Percentiles rank a stretch among this genome's conserved stretches.
phyloP scores from a whole-genome alignment of 1,140 invertebrate genomes.

The Solen grandis region DNA sequence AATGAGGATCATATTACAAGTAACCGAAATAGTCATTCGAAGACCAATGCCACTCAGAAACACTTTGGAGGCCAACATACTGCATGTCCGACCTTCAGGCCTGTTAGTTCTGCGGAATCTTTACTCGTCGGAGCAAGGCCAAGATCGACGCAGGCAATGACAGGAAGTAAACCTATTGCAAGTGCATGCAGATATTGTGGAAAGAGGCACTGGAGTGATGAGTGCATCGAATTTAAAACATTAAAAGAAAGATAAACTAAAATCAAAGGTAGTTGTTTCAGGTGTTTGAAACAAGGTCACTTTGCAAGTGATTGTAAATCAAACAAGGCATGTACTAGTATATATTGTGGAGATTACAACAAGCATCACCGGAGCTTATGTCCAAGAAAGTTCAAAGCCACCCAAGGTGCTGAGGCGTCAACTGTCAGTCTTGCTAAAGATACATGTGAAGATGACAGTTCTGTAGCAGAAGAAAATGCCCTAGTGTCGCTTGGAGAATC shows the following conservation, averaged over 20 bases:
- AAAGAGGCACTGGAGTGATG: conserved; percentile 6
- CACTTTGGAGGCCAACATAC: too few relatives aligned
- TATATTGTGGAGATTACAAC: too few relatives aligned
- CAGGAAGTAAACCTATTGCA: too few relatives aligned
- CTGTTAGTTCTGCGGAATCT: too few relatives aligned
- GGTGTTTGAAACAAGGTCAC: background rate
- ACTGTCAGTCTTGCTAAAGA: background rate
- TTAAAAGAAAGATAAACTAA: background rate
- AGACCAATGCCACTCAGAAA: too few relatives aligned
- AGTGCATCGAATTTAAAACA: too few relatives aligned
- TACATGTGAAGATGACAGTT: background rate
- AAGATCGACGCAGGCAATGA: too few relatives aligned
- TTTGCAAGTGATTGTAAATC: background rate
- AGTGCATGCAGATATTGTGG: conserved; percentile 1
- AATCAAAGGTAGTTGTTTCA: background rate
- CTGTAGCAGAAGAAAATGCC: background rate
- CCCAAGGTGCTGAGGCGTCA: background rate
- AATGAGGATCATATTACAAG: too few relatives aligned
- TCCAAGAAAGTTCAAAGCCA: background rate
- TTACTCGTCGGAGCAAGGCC: too few relatives aligned
- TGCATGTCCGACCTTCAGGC: too few relatives aligned
- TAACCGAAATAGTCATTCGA: too few relatives aligned
- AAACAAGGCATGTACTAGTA: too few relatives aligned
- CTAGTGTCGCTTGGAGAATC: conserved; percentile 6
- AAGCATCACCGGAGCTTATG: background rate